These are phyloP conservation scores for Tympanuchus pallidicinctus DNA, from an alignment of 2,113 vertebrate genomes.

Conservation along the genomic window DNA sequence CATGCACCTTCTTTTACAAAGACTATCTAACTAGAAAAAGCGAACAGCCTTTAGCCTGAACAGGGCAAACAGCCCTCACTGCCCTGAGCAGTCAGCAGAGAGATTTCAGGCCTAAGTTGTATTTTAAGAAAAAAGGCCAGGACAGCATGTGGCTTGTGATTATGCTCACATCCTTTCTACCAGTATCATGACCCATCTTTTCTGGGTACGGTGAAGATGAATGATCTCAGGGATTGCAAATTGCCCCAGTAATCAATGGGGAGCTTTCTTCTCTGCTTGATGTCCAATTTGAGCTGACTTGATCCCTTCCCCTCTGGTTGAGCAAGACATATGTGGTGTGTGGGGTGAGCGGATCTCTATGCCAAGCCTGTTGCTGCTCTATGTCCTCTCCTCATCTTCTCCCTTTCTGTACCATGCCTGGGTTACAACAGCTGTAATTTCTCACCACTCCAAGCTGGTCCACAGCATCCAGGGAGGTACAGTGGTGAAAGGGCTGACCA, in stretches of 20 bases:
- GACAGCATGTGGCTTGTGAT: neutral
- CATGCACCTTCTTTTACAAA: neutral
- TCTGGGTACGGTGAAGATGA: neutral
- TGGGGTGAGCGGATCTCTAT: neutral
- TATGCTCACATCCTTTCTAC: neutral
- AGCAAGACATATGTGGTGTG: neutral
- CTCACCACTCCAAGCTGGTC: neutral
- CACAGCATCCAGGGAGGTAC: neutral
- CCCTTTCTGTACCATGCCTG: neutral
- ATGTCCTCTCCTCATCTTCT: neutral
- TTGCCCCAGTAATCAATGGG: neutral
- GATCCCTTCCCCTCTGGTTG: neutral
- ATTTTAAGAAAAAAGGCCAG: neutral
- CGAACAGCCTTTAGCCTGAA: neutral
- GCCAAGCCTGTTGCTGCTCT: neutral
- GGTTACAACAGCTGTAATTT: neutral
- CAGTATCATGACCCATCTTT: neutral
- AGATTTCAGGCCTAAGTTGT: neutral
- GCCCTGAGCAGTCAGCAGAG: neutral
- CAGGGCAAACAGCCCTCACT: rapidly evolving
- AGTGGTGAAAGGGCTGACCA: neutral
- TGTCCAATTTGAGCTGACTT: neutral
- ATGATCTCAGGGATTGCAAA: neutral
- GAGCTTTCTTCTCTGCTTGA: neutral
- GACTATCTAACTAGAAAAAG: neutral